phyloP scores from a whole-genome alignment of 2,797 vertebrate genomes.

The Harpagifer antarcticus region DNA sequence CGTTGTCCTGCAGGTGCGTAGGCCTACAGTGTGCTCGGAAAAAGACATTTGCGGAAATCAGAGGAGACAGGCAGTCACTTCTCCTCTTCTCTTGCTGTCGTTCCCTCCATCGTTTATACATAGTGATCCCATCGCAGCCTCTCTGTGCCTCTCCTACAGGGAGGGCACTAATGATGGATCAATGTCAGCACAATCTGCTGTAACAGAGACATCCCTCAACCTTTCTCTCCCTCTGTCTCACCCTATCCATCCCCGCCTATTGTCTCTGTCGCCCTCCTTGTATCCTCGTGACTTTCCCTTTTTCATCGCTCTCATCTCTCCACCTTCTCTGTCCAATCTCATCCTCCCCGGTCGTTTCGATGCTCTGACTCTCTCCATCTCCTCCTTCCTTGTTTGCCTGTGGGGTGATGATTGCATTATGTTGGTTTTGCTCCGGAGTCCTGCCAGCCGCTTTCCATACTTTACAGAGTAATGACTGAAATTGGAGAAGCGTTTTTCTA shows the following conservation, averaged over 20 bases:
- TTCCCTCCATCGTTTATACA: conserved; percentile 55
- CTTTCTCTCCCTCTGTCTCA: conserved; percentile 54
- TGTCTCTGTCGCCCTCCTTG: conserved; percentile 32
- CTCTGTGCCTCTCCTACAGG: conserved; percentile 58
- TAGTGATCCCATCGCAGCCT: conserved; percentile 31
- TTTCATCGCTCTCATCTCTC: conserved; percentile 14
- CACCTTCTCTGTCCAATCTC: conserved; percentile 27
- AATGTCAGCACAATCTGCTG: conserved; percentile 80
- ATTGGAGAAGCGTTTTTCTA: conserved; percentile 74
- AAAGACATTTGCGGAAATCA: conserved; percentile 66
- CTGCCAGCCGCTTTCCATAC: conserved; percentile 72
- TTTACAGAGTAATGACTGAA: conserved; percentile 77
- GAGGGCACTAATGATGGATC: conserved; percentile 82
- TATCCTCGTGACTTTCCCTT: conserved; percentile 22
- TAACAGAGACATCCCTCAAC: conserved; percentile 75
- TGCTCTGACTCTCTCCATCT: conserved; percentile 41
- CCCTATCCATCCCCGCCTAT: conserved; percentile 35
- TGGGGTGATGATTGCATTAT: conserved; percentile 76
- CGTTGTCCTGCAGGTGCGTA: conserved; percentile 34
- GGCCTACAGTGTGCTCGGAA: conserved; percentile 31
- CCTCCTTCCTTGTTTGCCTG: conserved; percentile 43
- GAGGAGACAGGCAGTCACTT: conserved; percentile 79
- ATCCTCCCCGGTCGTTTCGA: conserved; percentile 4
- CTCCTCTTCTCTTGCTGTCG: conserved; percentile 62
- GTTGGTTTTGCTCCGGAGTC: conserved; percentile 62